Conservation (phyloP, 2,797 vertebrate genomes). For the Enteromius fasciolatus region DNA sequence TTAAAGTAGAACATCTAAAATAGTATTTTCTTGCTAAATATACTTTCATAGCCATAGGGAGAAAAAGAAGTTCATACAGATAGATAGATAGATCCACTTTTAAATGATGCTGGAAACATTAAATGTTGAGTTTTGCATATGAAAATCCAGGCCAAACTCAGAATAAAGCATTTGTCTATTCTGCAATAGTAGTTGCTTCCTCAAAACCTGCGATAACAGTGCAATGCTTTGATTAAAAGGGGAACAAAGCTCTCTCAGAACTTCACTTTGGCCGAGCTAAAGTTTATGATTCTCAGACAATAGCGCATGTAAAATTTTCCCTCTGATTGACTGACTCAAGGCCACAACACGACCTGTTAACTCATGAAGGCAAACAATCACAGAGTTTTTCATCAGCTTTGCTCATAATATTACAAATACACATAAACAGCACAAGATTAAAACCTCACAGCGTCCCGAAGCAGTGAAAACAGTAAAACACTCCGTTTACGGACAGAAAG, state of each 20-base stretch:
- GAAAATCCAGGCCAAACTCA: slow-evolving; percentile 37
- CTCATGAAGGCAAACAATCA: not conserved
- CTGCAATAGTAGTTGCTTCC: slow-evolving; percentile 72
- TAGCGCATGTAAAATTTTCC: slow-evolving; percentile 46
- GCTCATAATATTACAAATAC: not conserved
- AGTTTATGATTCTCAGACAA: slow-evolving; percentile 52
- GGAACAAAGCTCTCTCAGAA: slow-evolving; percentile 73
- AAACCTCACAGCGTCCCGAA: not conserved
- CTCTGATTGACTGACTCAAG: not conserved
- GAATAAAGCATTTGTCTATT: slow-evolving; percentile 44
- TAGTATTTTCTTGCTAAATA: no score
- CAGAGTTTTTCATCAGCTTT: not conserved
- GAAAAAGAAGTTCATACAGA: not conserved
- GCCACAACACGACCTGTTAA: not conserved
- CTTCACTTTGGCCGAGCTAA: slow-evolving; percentile 73
- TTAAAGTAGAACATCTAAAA: not conserved
- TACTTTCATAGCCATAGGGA: no score
- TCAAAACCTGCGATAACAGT: slow-evolving; percentile 66
- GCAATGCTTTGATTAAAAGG: slow-evolving; percentile 69
- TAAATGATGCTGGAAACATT: slow-evolving; percentile 11
- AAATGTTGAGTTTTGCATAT: slow-evolving; percentile 12
- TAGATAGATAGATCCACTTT: not conserved
- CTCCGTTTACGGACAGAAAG: not conserved
- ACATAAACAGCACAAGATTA: not conserved
- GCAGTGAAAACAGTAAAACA: not conserved